Base-by-base conservation (phyloP, 92 coral and sea anemone genomes). In the Isaurus tuberculatus region DNA sequence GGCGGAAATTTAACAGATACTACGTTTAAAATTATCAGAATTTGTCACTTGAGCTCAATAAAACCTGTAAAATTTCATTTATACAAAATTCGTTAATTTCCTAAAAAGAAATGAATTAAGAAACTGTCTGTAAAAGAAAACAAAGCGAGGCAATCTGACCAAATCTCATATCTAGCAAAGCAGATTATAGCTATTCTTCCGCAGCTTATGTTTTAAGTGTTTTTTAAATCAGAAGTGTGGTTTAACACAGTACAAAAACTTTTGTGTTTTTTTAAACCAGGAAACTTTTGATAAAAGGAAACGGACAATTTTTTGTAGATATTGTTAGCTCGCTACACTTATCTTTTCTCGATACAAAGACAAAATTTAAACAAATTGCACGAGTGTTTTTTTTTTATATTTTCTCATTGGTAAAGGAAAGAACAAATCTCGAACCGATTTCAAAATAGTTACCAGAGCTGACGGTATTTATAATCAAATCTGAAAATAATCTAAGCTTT, bases 281-380 rank as follows among this genome's bases (percentile, higher is more conserved):
- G 70, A 60, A 20, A 77, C 68, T 77, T 77, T 77, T 34, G 51
- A 58, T 57, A 22, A 23, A 16, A 77, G 70, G 82, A 77, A 77
- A 77, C 51, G 44, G 34, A 72, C 63, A 77, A 57, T 65, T 34
- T 55, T 17, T 53, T 36, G 53, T 75, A 30, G 28, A 32, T 75
- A 51, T 61, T 40, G 44, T 19, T 61, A 20, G 51, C 17, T 34
- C 32, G 19, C 32, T 40, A 40, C 11, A 40, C 65, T 15, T 53
- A 58, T 57, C 68, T 77, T 77, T 77, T 77, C 53, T 32, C 11
- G 82, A 60, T 60, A 77, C 82, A 58, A 77, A 77, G 48, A 77
- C 53, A 6, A 69, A 77, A 34, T 55, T 77, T 77, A 77, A 57
- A 60, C 82, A 77, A 58, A 77, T 58, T 42, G 11, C 36, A 55